Percentiles rank a stretch among this genome's conserved stretches.
Conservation (phyloP, 2,888 invertebrate species). For the Phengaris arion region DNA sequence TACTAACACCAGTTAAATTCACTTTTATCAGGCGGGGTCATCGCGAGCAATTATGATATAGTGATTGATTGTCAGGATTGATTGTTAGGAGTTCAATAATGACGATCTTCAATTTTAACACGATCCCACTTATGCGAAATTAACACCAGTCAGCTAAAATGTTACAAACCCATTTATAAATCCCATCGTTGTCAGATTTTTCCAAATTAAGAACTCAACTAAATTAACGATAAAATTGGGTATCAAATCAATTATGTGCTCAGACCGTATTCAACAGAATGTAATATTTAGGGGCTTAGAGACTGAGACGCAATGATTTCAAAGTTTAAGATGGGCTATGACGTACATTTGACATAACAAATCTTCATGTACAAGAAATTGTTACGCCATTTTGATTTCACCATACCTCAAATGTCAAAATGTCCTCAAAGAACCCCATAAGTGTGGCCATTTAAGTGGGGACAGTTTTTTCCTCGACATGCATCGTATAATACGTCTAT, state of each 20-base stretch:
- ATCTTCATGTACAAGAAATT: no score
- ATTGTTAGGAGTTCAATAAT: slow-evolving; percentile 24
- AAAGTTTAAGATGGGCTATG: no score
- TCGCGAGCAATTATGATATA: slow-evolving; percentile 22
- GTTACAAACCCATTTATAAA: slow-evolving; percentile 9
- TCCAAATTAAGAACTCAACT: not conserved
- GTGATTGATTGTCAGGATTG: slow-evolving; percentile 20
- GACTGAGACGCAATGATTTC: no score
- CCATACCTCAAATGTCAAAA: no score
- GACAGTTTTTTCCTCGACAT: no score
- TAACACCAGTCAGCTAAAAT: slow-evolving; percentile 22
- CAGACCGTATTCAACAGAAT: not conserved
- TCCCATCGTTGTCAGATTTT: not conserved
- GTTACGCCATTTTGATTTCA: no score
- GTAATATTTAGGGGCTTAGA: not conserved
- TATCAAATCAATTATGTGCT: not conserved
- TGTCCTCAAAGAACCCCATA: no score
- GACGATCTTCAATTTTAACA: slow-evolving; percentile 15
- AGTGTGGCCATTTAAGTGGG: no score
- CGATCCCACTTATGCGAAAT: slow-evolving; percentile 11
- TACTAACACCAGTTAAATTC: slow-evolving; percentile 18
- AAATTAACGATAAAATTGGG: not conserved
- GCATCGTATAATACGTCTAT: no score
- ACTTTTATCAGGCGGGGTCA: slow-evolving; percentile 19
- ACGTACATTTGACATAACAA: no score